Base-by-base conservation (phyloP, 2,797 vertebrate species). In the Lacerta bilineata region DNA sequence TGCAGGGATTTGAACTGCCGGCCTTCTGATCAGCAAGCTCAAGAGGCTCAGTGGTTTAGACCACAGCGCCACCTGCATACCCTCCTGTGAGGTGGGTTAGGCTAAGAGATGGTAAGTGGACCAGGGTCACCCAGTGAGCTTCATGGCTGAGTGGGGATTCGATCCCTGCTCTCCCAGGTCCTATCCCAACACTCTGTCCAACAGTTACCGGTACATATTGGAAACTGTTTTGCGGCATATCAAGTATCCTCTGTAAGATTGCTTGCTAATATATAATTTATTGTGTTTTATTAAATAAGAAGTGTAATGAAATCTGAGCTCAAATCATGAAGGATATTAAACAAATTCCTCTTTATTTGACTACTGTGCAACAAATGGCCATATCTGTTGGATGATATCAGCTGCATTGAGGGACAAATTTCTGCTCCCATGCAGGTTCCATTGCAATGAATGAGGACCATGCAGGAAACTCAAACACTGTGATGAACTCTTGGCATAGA, bases 381-480 rank as follows among this genome's bases (percentile, higher is more conserved):
- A 41, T 43, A 15, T 92, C 88, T 93, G 85, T 85, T 93, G 85
- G 93, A 80, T 87, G 86, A 86, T 93, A 91, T 72, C 87, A 93
- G 75, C 55, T 90, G 88, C 89, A 86, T 85, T 91, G 55, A 13
- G 23, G 13, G 10, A 18, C 8, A 61, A 43, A 8, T 71, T 39
- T 43, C 18, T 43, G 36, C 27, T 82, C 20, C 43, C 20, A 71
- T 17, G 25, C 25, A 46, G 29, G n/a, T 72, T 29, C 23, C 43
- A 3, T 39, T 75, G 39, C 50, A 41, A 74, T 81, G n/a, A 55
- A 33, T 7, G 17, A 59, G 64, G 43, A 39, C 43, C 88, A 59
- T 25, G 27, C 11, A 82, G 61, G 72, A 68, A 68, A 50, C 69
- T 66, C 11, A 43, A 9, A 29, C 36, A 75, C 8, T 80, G 27